Percentiles rank a stretch among this genome's conserved stretches.
Conservation (phyloP, 2,797 vertebrate genomes). For the Mormyrops attenuatus region DNA sequence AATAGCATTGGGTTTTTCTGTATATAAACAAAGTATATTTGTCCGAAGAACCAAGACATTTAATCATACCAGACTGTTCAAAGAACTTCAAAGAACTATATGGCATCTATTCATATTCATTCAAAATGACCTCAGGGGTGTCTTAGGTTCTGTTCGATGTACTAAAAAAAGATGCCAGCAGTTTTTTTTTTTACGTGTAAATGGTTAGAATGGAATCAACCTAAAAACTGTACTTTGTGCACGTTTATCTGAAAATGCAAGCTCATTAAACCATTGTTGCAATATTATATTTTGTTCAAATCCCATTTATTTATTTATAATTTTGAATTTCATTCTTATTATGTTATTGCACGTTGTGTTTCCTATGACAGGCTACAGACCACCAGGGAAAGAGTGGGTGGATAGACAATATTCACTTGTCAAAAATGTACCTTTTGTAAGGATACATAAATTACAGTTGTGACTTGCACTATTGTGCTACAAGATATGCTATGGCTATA, state of each 20-base stretch:
- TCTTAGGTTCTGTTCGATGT: constrained; percentile 12
- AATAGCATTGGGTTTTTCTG: background rate
- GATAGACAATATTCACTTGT: background rate
- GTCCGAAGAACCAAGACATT: background rate
- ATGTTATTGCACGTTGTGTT: background rate
- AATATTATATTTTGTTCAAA: background rate
- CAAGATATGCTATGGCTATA: background rate
- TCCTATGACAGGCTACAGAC: background rate
- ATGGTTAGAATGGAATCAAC: background rate
- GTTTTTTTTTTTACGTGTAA: background rate
- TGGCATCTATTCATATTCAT: constrained; percentile 13
- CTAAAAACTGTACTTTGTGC: background rate
- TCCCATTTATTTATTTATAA: background rate
- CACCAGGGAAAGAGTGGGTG: background rate
- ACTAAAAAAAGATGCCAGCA: background rate
- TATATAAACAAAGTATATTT: background rate
- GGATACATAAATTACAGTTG: background rate
- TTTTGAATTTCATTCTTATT: background rate
- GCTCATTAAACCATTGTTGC: background rate
- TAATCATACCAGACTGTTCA: background rate
- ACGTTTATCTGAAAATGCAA: background rate
- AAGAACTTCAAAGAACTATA: background rate
- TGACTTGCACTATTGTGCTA: background rate
- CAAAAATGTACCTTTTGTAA: background rate
- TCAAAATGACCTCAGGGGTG: constrained; percentile 4